Evolutionary conservation across 2,797 vertebrate species (phyloP).

Genomic region (Takifugu ocellatus): DNA sequence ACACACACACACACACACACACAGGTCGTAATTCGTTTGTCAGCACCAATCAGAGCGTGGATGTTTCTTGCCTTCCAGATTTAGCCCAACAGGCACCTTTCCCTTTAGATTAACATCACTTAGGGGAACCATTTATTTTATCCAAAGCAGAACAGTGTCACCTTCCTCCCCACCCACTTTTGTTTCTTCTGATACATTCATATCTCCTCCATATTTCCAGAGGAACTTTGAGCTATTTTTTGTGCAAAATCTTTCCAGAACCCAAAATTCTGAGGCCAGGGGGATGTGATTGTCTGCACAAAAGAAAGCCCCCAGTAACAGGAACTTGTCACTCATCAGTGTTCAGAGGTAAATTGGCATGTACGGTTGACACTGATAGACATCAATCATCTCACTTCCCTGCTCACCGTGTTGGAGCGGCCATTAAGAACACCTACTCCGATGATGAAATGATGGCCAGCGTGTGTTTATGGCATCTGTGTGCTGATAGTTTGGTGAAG

Average conservation of each 20-base stretch:
- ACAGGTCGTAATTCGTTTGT: neutral
- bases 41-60: too few relatives aligned
- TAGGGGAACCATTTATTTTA: too few relatives aligned
- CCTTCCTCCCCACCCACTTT: too few relatives aligned
- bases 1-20: conserved; percentile 26
- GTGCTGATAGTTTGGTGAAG: conserved; percentile 11
- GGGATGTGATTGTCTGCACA: conserved; percentile 10
- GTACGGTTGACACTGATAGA: conserved; percentile 52
- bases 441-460: conserved; percentile 25
- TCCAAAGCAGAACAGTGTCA: too few relatives aligned
- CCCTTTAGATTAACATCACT: too few relatives aligned
- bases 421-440: conserved; percentile 28
- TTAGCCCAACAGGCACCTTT: too few relatives aligned
- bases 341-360: conserved; percentile 54
- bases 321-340: conserved; percentile 50
- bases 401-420: conserved; percentile 26
- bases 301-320: conserved; percentile 32
- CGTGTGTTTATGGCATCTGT: conserved; percentile 24
- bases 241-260: too few relatives aligned
- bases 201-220: too few relatives aligned
- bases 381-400: conserved; percentile 47
- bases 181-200: too few relatives aligned
- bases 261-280: conserved; percentile 13
- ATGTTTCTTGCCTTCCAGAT: too few relatives aligned
- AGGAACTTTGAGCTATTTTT: too few relatives aligned